Conservation (phyloP, 2,888 invertebrate genomes). For the Zygaena filipendulae region DNA sequence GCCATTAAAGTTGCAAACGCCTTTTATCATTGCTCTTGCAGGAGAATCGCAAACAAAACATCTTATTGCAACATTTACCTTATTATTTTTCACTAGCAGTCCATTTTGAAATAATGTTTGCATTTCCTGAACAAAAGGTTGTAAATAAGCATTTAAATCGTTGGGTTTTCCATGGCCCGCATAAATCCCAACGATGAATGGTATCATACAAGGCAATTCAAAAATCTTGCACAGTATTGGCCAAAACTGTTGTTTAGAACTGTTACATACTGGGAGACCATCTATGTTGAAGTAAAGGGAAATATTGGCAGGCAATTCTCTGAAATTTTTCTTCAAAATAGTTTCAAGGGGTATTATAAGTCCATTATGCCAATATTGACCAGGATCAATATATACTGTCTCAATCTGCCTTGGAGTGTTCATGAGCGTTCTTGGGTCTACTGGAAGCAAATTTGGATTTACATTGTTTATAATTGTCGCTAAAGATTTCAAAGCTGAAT, state of each 20-base stretch:
- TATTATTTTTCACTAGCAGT: not conserved
- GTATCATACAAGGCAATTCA: conserved; percentile 3
- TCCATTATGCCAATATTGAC: conserved; percentile 1
- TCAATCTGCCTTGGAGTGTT: too few species aligned
- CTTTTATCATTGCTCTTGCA: not conserved
- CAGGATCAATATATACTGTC: too few species aligned
- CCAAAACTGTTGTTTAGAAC: conserved; percentile 1
- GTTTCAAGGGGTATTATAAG: not conserved
- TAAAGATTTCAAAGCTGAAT: conserved; percentile 1
- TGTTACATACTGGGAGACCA: conserved; percentile 1
- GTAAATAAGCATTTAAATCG: not conserved
- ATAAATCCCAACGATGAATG: conserved; percentile 6
- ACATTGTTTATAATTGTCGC: conserved; percentile 2
- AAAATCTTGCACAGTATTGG: conserved; percentile 1
- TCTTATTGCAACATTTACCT: conserved; percentile 2
- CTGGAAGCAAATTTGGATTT: too few species aligned
- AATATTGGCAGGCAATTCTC: not conserved
- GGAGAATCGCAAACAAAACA: conserved; percentile 10
- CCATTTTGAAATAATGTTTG: not conserved
- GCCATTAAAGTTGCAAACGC: conserved; percentile 1
- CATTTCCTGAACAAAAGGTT: conserved; percentile 1
- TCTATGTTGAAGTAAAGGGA: not conserved
- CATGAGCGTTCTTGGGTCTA: too few species aligned
- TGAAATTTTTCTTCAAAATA: not conserved
- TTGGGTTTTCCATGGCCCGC: conserved; percentile 3